These are phyloP conservation scores for Mnemiopsis leidyi DNA, from an alignment of 37 sponge, comb jelly and placozoan genomes.

Conservation along the genomic window DNA sequence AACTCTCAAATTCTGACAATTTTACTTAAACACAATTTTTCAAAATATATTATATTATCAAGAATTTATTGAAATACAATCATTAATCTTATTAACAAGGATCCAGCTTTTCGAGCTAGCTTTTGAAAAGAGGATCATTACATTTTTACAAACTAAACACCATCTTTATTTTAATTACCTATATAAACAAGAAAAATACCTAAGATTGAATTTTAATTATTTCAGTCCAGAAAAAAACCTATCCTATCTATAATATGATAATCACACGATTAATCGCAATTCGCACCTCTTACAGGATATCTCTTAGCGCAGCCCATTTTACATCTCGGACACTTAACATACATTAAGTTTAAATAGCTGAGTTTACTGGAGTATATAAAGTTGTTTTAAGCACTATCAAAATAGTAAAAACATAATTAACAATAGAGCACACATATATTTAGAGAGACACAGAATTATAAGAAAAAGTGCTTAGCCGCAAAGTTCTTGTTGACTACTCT, in stretches of 20 bases:
- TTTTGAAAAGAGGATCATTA: neutral
- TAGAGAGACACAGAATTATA: neutral
- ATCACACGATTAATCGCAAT: neutral
- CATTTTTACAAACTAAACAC: neutral
- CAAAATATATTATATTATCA: slow-evolving; percentile 1
- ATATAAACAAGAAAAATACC: neutral
- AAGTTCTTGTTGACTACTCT: neutral
- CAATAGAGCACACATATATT: neutral
- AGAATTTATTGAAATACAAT: slow-evolving; percentile 26
- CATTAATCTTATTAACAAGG: neutral
- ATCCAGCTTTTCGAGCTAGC: neutral
- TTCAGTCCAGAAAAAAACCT: neutral
- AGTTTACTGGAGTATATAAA: neutral
- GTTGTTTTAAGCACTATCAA: slow-evolving; percentile 55
- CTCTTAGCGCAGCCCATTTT: neutral
- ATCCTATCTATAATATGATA: neutral
- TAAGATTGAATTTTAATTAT: neutral
- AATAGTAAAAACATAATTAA: slow-evolving; percentile 42
- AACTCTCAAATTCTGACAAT: neutral
- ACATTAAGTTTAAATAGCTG: neutral
- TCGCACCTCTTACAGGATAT: neutral
- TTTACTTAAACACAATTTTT: slow-evolving; percentile 11
- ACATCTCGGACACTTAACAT: neutral
- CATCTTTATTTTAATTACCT: neutral
- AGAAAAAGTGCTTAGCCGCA: neutral